phyloP scores from a whole-genome alignment of 2,113 vertebrate species.

The Hippocampus abdominalis region DNA sequence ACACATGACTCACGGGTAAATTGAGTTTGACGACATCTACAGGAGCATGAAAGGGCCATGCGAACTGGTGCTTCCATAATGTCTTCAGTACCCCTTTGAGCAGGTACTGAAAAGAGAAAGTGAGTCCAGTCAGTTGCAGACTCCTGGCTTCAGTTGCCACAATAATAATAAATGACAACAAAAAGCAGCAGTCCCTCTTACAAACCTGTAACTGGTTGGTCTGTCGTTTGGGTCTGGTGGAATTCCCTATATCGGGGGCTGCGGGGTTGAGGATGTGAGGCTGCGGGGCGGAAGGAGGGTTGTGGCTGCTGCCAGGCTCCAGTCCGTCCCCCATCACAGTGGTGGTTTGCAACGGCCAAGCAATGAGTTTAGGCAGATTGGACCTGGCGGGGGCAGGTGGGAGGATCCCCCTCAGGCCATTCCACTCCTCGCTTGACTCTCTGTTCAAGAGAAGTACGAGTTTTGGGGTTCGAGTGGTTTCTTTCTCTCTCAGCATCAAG shows the following conservation, averaged over 20 bases:
- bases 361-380: slow-evolving; percentile 74
- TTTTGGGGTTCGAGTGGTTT: background rate
- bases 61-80: slow-evolving; percentile 90
- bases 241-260: slow-evolving; percentile 79
- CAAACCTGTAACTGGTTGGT: slow-evolving; percentile 85
- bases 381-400: slow-evolving; percentile 82
- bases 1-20: slow-evolving; percentile 81
- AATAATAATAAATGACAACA: background rate
- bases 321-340: slow-evolving; percentile 86
- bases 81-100: slow-evolving; percentile 88
- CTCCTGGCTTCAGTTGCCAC: background rate
- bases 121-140: background rate
- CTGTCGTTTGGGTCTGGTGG: slow-evolving; percentile 82
- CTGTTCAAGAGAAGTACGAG: slow-evolving; percentile 45
- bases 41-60: slow-evolving; percentile 93
- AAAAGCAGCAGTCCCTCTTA: background rate
- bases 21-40: slow-evolving; percentile 88
- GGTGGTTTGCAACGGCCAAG: slow-evolving; percentile 41
- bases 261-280: slow-evolving; percentile 74
- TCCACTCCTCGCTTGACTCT: slow-evolving; percentile 79
- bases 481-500: background rate
- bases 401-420: slow-evolving; percentile 85
- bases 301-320: slow-evolving; percentile 78
- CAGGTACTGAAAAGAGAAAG: slow-evolving; percentile 76
- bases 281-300: slow-evolving; percentile 73